Evolutionary conservation across 2,113 vertebrate species (phyloP), one percentile per base, ranked within the genome.

Genomic region (Mobula hypostoma): DNA sequence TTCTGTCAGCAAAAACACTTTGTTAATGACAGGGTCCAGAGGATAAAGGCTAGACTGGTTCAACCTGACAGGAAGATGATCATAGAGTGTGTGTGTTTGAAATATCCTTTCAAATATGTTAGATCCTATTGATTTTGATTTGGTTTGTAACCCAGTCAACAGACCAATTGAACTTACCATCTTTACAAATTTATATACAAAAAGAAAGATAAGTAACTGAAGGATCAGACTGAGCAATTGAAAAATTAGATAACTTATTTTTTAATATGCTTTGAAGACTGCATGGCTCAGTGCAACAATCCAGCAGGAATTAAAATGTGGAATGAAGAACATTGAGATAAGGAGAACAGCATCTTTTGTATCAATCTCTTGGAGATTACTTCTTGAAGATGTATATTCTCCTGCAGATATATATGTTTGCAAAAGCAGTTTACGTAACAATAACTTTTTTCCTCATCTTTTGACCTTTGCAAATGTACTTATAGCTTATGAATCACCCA

Each of bases 231-330:
- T 61, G 83, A 87, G 58, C 61, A 63, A 87, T 87, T 87, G 24
- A 87, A 87, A 61, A 87, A 87, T 87, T 87, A 87, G 83, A 87
- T 87, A 29, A 14, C 83, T 29, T 87, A 56, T 24, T 29, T 87
- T 58, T 48, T 48, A 48, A 61, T 56, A 48, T 27, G 7, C 80
- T 83, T 83, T 83, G 56, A 56, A 56, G 27, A 58, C 48, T 80
- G 17, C 14, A 80, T 1, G 40, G 36, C 36, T 80, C 79, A 80
- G 32, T 40, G 56, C 24, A 61, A 61, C 24, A 14, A n/a, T 87
- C 56, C 56, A 87, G 83, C 5, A 85, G 82, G 82, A 85, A 85
- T 85, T 56, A 24, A 24, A 85, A 11, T 27, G 21, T 61, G 61
- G 27, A 87, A 87, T 87, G 56, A 87, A 87, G 61, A 24, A 87